Base-by-base conservation (phyloP, 2,113 vertebrate genomes). In the Sylvilagus bachmani region DNA sequence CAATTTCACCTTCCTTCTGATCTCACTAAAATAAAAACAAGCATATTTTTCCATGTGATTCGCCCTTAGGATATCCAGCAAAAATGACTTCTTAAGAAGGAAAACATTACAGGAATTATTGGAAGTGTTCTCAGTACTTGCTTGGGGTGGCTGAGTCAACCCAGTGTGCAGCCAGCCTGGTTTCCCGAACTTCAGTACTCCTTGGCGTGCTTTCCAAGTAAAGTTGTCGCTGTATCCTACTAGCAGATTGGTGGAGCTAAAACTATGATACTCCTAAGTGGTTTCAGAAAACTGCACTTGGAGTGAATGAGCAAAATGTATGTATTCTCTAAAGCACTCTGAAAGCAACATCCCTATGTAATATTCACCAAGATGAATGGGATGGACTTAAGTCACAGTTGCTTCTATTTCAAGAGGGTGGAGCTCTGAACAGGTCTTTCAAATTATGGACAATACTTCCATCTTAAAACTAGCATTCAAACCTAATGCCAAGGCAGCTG, bases 101-200 rank as follows among this genome's bases (percentile, higher is more conserved):
- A 79, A 87, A 89, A 83, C 73, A 75, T 66, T 61, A 24, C 6
- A 87, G 14, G 55, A 83, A 67, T 78, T 91, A 17, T 81, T 90
- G 17, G 92, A 83, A 79, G 7, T 67, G 8, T 33, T 81, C 38
- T 61, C 13, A 81, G 3, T 44, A 53, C 17, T 86, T 85, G 5
- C 27, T 91, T 79, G 31, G 44, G 11, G 10, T 64, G 25, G 9
- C 19, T 31, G 2, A 91, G 19, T 51, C 51, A 95, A 12, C 84
- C 44, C 44, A 49, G 12, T 75, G 17, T 49, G 49, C 24, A 62
- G 27, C 67, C 24, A 33, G 13, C 73, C 31, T 19, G 58, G 21
- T 74, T 94, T 89, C 61, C 74, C 12, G 24, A 86, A 66, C 10
- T n/a, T 25, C 49, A 62, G 0, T 29, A 31, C 0, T 84, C 19